phyloP scores from a whole-genome alignment of 2,797 vertebrate genomes.

The Zalophus californianus region DNA sequence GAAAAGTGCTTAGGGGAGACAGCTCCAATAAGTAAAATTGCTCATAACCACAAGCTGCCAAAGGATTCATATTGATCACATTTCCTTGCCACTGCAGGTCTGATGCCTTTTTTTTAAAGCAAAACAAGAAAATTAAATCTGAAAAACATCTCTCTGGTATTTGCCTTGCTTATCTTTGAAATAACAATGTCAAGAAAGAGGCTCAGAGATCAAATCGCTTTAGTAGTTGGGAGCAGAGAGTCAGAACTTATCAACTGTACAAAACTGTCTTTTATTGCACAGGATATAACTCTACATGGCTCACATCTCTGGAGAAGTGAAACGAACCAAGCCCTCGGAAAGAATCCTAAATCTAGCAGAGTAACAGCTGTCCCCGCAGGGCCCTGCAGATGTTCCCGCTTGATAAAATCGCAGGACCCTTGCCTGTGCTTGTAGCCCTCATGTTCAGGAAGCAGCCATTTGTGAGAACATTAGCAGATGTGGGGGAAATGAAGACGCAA shows the following conservation, averaged over 20 bases:
- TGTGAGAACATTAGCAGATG: constrained; percentile 9
- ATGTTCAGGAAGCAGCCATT: background rate
- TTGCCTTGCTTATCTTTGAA: constrained; percentile 21
- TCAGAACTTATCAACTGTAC: background rate
- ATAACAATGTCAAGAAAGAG: background rate
- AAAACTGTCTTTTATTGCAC: background rate
- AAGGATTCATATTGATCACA: constrained; percentile 20
- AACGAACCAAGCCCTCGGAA: background rate
- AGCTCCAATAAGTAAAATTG: constrained; percentile 10
- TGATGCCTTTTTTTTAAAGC: background rate
- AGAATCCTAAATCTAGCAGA: background rate
- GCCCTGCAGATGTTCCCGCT: background rate
- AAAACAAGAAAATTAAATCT: constrained; percentile 55
- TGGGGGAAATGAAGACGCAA: background rate
- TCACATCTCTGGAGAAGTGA: background rate
- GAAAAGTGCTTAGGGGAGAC: constrained; percentile 39
- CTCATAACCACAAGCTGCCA: constrained; percentile 23
- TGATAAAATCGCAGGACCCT: background rate
- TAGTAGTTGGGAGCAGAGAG: background rate
- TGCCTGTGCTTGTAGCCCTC: background rate
- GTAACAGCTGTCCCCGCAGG: background rate
- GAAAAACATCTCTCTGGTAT: constrained; percentile 17
- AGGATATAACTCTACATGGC: background rate
- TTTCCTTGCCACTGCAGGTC: background rate
- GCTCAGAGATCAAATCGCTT: background rate